These are phyloP conservation scores for Catocala nupta DNA, from an alignment of 2,888 invertebrate genomes.

Conservation along the genomic window DNA sequence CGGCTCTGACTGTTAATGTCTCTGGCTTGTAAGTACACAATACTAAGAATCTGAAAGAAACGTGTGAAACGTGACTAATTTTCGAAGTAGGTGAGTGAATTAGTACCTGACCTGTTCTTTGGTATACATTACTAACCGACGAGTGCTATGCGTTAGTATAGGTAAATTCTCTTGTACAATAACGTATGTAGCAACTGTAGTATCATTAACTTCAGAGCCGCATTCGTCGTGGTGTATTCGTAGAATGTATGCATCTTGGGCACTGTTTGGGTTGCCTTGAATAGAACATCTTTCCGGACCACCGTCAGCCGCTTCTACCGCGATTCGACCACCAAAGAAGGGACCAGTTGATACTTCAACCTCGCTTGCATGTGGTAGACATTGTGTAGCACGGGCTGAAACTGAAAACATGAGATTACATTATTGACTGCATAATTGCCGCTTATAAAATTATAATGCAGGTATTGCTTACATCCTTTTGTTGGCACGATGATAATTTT, in stretches of 20 bases:
- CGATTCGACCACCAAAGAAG: conserved; percentile 92
- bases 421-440: no score
- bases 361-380: conserved; percentile 93
- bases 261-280: conserved; percentile 91
- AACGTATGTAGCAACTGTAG: conserved; percentile 93
- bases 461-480: conserved; percentile 92
- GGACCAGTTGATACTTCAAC: conserved; percentile 95
- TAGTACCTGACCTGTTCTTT: not conserved
- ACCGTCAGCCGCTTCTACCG: conserved; percentile 91
- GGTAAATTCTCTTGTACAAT: conserved; percentile 94
- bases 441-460: no score
- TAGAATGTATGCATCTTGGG: conserved; percentile 91
- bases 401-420: conserved; percentile 77
- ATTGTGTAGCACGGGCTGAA: conserved; percentile 93
- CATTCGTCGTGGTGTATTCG: conserved; percentile 92
- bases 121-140: conserved; percentile 78
- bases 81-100: not conserved
- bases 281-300: conserved; percentile 90
- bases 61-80: not conserved
- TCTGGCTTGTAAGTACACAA: conserved; percentile 94
- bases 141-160: conserved; percentile 93
- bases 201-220: conserved; percentile 92
- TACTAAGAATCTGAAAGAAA: conserved; percentile 90
- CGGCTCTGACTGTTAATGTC: conserved; percentile 93
- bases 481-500: conserved; percentile 92